Evolutionary conservation across 2,888 invertebrate species (phyloP).

Genomic region (Lycocerus yunnanus): DNA sequence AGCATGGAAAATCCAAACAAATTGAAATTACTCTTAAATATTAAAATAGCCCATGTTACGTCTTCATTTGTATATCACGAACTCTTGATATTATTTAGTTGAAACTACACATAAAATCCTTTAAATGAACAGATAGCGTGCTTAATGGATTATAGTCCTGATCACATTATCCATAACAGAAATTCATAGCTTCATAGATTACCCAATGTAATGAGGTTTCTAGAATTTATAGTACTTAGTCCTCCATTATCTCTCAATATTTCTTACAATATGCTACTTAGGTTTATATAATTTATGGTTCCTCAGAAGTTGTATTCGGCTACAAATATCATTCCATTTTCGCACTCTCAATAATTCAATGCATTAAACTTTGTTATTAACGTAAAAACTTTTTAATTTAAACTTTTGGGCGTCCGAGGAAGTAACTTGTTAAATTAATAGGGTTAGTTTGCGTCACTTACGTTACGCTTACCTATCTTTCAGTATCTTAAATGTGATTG

Average conservation of each 20-base stretch:
- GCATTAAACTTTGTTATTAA: background rate
- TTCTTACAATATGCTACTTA: slow-evolving; percentile 7
- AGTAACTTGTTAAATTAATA: background rate
- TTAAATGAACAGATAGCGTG: slow-evolving; percentile 32
- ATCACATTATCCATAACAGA: slow-evolving; percentile 29
- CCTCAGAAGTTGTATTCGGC: background rate
- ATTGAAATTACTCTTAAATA: background rate
- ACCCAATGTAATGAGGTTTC: slow-evolving; percentile 17
- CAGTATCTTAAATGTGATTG: background rate
- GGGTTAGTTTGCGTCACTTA: background rate
- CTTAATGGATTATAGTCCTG: slow-evolving; percentile 25
- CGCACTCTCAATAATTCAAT: background rate
- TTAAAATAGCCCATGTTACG: background rate
- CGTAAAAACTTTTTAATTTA: background rate
- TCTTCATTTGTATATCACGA: background rate
- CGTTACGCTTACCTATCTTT: background rate
- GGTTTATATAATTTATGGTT: background rate
- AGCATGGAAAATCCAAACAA: background rate
- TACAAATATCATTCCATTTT: background rate
- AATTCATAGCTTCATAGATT: slow-evolving; percentile 26
- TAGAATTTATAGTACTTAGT: slow-evolving; percentile 22
- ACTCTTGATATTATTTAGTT: background rate
- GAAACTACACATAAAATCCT: slow-evolving; percentile 16
- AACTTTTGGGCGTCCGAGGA: background rate
- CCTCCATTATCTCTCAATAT: slow-evolving; percentile 13